Evolutionary conservation across 2,888 invertebrate species (phyloP), one percentile per base, ranked within the genome.

Genomic region (Zootermopsis nevadensis): DNA sequence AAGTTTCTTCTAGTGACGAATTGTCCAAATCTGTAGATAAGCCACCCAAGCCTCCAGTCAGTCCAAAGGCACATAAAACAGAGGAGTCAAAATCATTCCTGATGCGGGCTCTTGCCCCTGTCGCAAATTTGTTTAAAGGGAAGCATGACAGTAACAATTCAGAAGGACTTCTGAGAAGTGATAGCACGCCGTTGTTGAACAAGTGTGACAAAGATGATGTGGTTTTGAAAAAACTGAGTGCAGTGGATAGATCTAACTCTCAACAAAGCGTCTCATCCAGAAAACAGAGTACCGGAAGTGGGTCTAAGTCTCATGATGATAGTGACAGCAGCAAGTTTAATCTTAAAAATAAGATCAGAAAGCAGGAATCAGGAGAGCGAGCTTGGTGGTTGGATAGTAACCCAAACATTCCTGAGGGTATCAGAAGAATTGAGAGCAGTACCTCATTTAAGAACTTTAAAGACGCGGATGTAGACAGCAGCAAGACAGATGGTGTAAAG

Each of bases 51-150:
- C 92, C 93, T 31, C 92, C 92, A 2, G 89, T 90, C 7, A 89
- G 89, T 86, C 89, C 91, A 24, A 90, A 90, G 85, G 90, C 89
- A 85, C 90, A 91, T 83, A 93, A 92, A 87, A 89, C 89, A 1
- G 94, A 93, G 87, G 93, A 94, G 86, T 94, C 94, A 0, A 94
- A 94, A 88, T 93, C 94, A 38, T 94, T 94, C 88, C 90, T 95
- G 80, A 93, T 94, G 89, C 90, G 95, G 87, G 94, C 95, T 74
- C 89, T 96, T 86, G 95, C 94, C 77, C 95, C 95, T 0, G 94
- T 95, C 10, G 94, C 95, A 31, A 94, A 93, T 89, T 91, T 95
- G 85, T 95, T 95, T 87, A 94, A 72, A 91, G 91, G 84, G 93
- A 92, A 93, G 87, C 90, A 91, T 82, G 93, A 93, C n/a, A 92